Evolutionary conservation across 2,888 invertebrate species (phyloP).

Genomic region (Meghimatium bilineatum): DNA sequence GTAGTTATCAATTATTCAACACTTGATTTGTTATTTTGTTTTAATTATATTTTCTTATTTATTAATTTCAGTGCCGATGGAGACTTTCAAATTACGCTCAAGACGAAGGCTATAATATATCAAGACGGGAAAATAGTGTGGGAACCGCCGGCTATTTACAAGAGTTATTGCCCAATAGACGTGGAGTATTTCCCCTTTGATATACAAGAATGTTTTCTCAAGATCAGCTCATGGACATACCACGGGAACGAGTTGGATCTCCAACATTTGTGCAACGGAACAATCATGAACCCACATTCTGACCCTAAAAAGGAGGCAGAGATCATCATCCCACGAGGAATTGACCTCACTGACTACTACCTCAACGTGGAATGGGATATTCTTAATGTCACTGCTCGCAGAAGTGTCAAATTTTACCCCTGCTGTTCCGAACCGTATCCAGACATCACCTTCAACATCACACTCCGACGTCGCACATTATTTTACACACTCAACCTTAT

Average conservation of each 20-base stretch:
- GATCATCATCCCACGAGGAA: conserved; percentile 68
- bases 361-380: conserved; percentile 77
- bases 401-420: conserved; percentile 79
- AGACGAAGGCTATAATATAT: conserved; percentile 96
- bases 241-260: conserved; percentile 74
- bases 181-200: conserved; percentile 79
- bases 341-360: conserved; percentile 76
- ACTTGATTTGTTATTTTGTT: not conserved
- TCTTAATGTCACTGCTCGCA: conserved; percentile 81
- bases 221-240: conserved; percentile 89
- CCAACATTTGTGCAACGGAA: conserved; percentile 61
- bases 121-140: conserved; percentile 93
- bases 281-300: conserved; percentile 31
- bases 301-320: conserved; percentile 32
- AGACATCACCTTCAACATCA: conserved; percentile 78
- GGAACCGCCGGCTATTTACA: conserved; percentile 99
- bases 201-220: conserved; percentile 96
- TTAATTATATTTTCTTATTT: not conserved
- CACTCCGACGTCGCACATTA: conserved; percentile 81
- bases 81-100: conserved; percentile 93
- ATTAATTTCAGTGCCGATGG: conserved; percentile 88
- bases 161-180: conserved; percentile 82
- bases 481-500: conserved; percentile 98
- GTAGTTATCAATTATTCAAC: too few relatives aligned
- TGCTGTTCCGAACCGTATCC: conserved; percentile 77